Percentiles rank a stretch among this genome's conserved stretches.
phyloP scores from a whole-genome alignment of 1,140 invertebrate species.

The Pseudoatta argentina region DNA sequence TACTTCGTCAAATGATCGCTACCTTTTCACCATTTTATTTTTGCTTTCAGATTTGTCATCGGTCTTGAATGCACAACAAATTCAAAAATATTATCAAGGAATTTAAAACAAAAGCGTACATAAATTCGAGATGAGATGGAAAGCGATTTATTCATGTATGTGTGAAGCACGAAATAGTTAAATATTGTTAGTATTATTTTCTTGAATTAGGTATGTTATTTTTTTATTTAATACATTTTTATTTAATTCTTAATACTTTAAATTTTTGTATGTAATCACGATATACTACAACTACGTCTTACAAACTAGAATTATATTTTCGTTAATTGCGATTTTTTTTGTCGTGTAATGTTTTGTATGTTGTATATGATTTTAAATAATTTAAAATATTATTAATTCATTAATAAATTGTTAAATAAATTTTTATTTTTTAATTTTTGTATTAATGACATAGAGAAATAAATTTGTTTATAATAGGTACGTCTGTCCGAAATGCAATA shows the following conservation, averaged over 20 bases:
- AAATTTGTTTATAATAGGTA: conserved; percentile 51
- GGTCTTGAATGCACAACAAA: background rate
- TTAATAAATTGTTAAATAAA: no score
- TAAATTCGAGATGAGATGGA: conserved; percentile 49
- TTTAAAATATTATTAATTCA: background rate
- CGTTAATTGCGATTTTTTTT: background rate
- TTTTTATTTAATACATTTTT: background rate
- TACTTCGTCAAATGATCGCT: background rate
- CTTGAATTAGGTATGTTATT: background rate
- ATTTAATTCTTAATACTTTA: background rate
- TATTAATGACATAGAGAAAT: background rate
- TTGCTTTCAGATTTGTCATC: conserved; percentile 62
- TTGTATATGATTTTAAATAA: background rate
- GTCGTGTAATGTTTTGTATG: background rate
- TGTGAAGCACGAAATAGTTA: background rate
- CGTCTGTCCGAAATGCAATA: conserved; percentile 79
- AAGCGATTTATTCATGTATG: background rate
- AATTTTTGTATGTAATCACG: background rate
- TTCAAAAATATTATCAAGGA: background rate
- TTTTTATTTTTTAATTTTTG: background rate
- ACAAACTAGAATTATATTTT: background rate
- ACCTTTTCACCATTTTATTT: conserved; percentile 22
- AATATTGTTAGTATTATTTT: background rate
- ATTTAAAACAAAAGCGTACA: conserved; percentile 1
- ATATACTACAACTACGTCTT: background rate